Evolutionary conservation across 2,888 invertebrate genomes (phyloP).

Genomic region (Cephus pulcher): DNA sequence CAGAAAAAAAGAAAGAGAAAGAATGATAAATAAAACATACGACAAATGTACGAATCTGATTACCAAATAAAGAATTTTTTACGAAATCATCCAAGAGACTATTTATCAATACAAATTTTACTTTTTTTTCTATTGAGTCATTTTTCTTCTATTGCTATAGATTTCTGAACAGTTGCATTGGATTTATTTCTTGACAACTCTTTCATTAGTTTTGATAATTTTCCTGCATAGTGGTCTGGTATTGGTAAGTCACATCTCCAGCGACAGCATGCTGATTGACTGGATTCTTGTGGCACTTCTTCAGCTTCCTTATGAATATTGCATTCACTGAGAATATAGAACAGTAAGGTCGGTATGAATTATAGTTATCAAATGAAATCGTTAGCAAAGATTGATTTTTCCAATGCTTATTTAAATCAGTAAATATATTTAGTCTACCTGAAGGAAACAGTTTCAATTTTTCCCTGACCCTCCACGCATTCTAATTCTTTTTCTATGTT

Average conservation of each 20-base stretch:
- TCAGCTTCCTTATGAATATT: not conserved
- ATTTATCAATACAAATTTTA: conserved; percentile 5
- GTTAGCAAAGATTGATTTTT: not conserved
- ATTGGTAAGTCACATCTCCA: not conserved
- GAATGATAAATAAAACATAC: conserved; percentile 23
- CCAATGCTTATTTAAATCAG: not conserved
- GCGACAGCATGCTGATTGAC: not conserved
- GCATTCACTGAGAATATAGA: not conserved
- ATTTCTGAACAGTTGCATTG: not conserved
- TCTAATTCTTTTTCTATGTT: not conserved
- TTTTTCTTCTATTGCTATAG: not conserved
- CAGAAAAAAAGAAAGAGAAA: conserved; percentile 7
- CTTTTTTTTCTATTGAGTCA: conserved; percentile 8
- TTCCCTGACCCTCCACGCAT: not conserved
- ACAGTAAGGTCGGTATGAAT: not conserved
- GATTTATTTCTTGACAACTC: not conserved
- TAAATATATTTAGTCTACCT: not conserved
- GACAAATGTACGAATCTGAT: conserved; percentile 49
- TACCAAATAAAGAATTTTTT: conserved; percentile 54
- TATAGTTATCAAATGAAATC: not conserved
- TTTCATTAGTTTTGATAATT: not conserved
- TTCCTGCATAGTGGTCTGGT: not conserved
- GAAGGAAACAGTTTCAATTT: not conserved
- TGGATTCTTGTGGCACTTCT: not conserved
- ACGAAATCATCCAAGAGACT: conserved; percentile 20